phyloP scores from a whole-genome alignment of 2,888 invertebrate genomes.

The Drosophila pseudotalamancana region DNA sequence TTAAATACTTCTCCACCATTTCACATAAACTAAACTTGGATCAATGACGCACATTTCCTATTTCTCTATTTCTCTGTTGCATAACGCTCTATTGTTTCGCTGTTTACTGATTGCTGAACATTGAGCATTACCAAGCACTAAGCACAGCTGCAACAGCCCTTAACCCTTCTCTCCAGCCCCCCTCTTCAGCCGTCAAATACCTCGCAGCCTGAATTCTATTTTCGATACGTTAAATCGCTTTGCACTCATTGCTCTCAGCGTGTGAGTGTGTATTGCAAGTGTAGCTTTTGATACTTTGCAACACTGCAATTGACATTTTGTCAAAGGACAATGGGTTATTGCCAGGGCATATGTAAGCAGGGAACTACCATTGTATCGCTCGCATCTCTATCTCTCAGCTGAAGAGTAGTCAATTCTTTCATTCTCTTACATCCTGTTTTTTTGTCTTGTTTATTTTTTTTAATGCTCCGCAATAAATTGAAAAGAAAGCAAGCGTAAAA shows the following conservation, averaged over 20 bases:
- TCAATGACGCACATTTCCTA: conserved; percentile 1
- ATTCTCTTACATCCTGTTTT: not conserved
- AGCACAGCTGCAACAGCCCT: not conserved
- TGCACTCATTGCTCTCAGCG: conserved; percentile 6
- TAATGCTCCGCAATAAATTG: conserved; percentile 76
- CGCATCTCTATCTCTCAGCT: conserved; percentile 29
- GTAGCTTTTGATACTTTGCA: conserved; percentile 58
- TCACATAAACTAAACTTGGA: too few relatives aligned
- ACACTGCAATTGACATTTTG: conserved; percentile 67
- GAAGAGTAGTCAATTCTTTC: conserved; percentile 9
- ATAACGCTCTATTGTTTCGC: not conserved
- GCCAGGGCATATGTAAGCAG: conserved; percentile 27
- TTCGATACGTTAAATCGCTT: conserved; percentile 23
- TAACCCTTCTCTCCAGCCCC: not conserved
- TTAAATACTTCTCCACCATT: too few relatives aligned
- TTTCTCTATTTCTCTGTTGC: not conserved
- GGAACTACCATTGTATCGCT: conserved; percentile 36
- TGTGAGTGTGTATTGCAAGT: conserved; percentile 11
- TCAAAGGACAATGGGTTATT: conserved; percentile 61
- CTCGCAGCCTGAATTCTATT: not conserved
- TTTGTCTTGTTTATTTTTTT: conserved; percentile 27
- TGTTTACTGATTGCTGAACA: conserved; percentile 15
- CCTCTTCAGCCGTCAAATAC: not conserved
- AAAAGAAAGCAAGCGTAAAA: conserved; percentile 74
- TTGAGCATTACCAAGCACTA: conserved; percentile 8